Evolutionary conservation across 2,888 invertebrate genomes (phyloP).

Genomic region (Pyrochroa serraticornis): DNA sequence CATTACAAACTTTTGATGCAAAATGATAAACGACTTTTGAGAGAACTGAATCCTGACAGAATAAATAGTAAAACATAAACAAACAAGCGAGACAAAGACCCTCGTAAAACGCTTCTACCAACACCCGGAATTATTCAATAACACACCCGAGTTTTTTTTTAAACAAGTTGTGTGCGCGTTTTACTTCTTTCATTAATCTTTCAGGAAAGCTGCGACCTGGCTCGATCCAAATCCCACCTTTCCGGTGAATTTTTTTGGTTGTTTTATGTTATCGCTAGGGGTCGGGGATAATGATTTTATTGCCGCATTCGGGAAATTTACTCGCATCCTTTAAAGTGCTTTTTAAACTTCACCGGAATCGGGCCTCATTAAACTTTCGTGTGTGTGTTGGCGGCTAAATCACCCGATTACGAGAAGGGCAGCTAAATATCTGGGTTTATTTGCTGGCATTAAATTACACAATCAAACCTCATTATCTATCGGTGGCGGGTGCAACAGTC

Average conservation of each 20-base stretch:
- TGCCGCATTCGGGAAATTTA: neutral
- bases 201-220: constrained; percentile 35
- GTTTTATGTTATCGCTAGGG: constrained; percentile 6
- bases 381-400: too few relatives aligned
- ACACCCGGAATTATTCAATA: constrained; percentile 33
- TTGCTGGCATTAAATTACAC: too few relatives aligned
- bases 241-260: constrained; percentile 22
- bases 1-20: constrained; percentile 38
- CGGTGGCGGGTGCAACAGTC: too few relatives aligned
- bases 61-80: constrained; percentile 31
- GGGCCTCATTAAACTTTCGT: too few relatives aligned
- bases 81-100: constrained; percentile 26
- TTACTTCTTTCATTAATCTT: constrained; percentile 42
- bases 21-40: constrained; percentile 35
- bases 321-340: too few relatives aligned
- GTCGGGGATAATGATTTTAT: constrained; percentile 15
- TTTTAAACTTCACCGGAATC: too few relatives aligned
- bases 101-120: constrained; percentile 19
- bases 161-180: constrained; percentile 32
- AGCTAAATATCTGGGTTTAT: too few relatives aligned
- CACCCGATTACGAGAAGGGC: too few relatives aligned
- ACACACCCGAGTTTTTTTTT: constrained; percentile 26
- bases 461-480: too few relatives aligned
- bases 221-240: constrained; percentile 29
- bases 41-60: constrained; percentile 24